These are phyloP conservation scores for Cerastis leucographa DNA, from an alignment of 2,888 invertebrate species.

Conservation along the genomic window DNA sequence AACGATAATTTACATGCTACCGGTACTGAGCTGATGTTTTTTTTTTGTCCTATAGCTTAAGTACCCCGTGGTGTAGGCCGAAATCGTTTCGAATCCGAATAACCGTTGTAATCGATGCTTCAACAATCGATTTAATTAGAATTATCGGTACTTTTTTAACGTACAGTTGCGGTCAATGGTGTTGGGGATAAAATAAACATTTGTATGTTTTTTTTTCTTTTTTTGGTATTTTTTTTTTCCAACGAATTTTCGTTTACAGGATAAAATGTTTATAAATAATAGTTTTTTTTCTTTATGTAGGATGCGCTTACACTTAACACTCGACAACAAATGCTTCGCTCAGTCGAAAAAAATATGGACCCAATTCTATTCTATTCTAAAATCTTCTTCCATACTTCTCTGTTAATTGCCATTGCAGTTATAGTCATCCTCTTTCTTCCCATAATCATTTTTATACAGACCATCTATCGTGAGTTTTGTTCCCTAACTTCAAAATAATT, in stretches of 20 bases:
- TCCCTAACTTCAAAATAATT: background rate
- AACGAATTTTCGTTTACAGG: background rate
- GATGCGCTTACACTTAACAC: background rate
- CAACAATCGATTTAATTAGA: conserved; percentile 89
- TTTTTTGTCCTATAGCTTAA: conserved; percentile 66
- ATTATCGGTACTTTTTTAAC: conserved; percentile 83
- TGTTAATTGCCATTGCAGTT: no score
- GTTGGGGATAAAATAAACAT: background rate
- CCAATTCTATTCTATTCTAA: no score
- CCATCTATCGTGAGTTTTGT: background rate
- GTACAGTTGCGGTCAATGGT: conserved; percentile 69
- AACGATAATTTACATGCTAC: conserved; percentile 80
- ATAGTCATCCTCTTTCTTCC: no score
- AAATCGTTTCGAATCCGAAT: conserved; percentile 81
- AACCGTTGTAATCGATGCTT: conserved; percentile 85
- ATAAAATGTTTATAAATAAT: background rate
- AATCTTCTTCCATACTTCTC: no score
- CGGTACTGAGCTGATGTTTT: conserved; percentile 73
- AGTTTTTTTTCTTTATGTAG: background rate
- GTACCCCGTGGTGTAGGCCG: conserved; percentile 82
- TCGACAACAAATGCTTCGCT: background rate
- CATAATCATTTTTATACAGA: no score
- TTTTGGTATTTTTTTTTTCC: background rate
- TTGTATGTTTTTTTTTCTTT: background rate
- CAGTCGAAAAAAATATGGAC: no score